phyloP scores from a whole-genome alignment of 2,888 invertebrate genomes.

The Helicoverpa assulta region DNA sequence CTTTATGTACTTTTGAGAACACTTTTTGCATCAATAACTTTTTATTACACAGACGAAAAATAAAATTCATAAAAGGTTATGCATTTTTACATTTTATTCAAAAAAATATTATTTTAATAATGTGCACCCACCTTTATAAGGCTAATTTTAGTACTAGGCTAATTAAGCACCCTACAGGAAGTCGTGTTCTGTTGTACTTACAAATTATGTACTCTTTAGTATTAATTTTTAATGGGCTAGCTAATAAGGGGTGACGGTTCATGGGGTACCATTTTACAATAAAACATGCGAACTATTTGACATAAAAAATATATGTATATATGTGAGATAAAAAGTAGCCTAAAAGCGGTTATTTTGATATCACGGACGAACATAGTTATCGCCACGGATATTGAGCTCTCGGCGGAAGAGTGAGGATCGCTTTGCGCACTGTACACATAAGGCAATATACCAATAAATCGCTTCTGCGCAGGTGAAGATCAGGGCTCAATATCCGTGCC shows the following conservation, averaged over 20 bases:
- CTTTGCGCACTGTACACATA: too few relatives aligned
- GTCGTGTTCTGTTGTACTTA: constrained; percentile 18
- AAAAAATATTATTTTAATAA: neutral
- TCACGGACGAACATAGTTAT: too few relatives aligned
- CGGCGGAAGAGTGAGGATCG: too few relatives aligned
- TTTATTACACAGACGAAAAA: neutral
- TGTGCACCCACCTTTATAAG: constrained; percentile 3
- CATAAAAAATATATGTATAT: too few relatives aligned
- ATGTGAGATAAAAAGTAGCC: too few relatives aligned
- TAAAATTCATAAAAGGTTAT: neutral
- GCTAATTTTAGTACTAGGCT: constrained; percentile 23
- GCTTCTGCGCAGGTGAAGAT: too few relatives aligned
- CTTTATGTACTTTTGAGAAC: neutral
- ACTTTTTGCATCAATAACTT: constrained; percentile 1
- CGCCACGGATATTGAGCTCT: too few relatives aligned
- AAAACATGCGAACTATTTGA: too few relatives aligned
- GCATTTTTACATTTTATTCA: neutral
- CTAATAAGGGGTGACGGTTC: constrained; percentile 14
- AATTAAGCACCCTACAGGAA: constrained; percentile 41
- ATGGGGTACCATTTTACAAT: neutral
- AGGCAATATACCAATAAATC: too few relatives aligned
- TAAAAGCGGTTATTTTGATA: too few relatives aligned
- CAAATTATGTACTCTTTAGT: constrained; percentile 18
- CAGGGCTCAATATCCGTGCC: too few relatives aligned
- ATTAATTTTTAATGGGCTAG: constrained; percentile 25